Base-by-base conservation (phyloP, 2,113 vertebrate species). In the Prionailurus viverrinus region DNA sequence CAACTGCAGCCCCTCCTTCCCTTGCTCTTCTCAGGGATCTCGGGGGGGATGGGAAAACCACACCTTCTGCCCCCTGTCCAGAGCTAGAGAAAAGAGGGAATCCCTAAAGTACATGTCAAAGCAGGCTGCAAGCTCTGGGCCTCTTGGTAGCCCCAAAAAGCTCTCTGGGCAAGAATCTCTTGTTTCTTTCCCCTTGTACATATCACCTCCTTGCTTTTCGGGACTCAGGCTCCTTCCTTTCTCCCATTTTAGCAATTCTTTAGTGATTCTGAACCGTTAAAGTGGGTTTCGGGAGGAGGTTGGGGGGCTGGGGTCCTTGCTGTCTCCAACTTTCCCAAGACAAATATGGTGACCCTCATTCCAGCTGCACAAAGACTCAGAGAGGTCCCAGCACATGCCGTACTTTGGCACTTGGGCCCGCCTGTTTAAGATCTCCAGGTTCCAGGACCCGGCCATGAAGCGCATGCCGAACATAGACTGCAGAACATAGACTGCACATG, bases 301-400 rank as follows among this genome's bases (percentile, higher is more conserved):
- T 45, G 31, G 39, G 36, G n/a, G 3, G 14, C 53, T 55, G 4
- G 33, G 58, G n/a, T 27, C 10, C 51, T 21, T n/a, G 3, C 36
- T 15, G 25, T 27, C n/a, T 80, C 61, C 66, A 71, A 31, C 7
- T 71, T 71, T 68, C 63, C n/a, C 73, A 18, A 0, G 1, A 92
- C 39, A 92, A 84, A 89, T 10, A 23, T 0, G 23, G 19, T 27
- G 87, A 84, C 73, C 16, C 65, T 96, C 69, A 51, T 97, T 93
- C 86, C 92, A 99, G 99, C 98, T 99, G 96, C 88, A 98, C 48
- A 99, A 99, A 97, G 99, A 99, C 91, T 92, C 99, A 94, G 98
- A 99, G 92, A 99, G 99, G 99, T 99, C 99, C n/a, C 98, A 98
- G 48, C 99, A 99, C 98, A 99, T 99, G 23, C 97, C 99, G 48